phyloP scores from a whole-genome alignment of 2,888 invertebrate species.

The Cyrtodaria siliqua region DNA sequence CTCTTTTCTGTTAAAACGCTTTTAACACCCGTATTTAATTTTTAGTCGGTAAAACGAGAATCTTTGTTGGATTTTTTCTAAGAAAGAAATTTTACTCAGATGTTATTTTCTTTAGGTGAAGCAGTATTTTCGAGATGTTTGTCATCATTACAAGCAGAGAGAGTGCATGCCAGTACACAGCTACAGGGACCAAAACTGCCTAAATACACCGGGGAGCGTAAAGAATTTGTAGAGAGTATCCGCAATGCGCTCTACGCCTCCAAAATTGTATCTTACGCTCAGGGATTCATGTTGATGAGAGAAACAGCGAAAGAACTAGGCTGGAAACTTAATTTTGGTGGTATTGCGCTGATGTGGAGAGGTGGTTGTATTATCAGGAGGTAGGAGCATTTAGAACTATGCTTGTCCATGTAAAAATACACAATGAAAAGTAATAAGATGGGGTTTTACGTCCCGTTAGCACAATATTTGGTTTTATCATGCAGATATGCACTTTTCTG shows the following conservation, averaged over 20 bases:
- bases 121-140: conserved; percentile 98
- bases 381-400: conserved; percentile 85
- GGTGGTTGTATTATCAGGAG: conserved; percentile 99
- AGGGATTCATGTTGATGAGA: conserved; percentile 95
- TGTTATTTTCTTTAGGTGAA: conserved; percentile 91
- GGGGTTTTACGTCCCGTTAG: too few species aligned
- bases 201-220: conserved; percentile 90
- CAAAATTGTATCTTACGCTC: conserved; percentile 99
- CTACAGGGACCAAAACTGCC: conserved; percentile 88
- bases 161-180: conserved; percentile 92
- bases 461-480: too few species aligned
- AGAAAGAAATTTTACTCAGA: too few species aligned
- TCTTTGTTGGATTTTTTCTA: too few species aligned
- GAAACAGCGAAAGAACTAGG: conserved; percentile 96
- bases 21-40: too few species aligned
- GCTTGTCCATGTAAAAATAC: too few species aligned
- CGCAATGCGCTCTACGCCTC: conserved; percentile 97
- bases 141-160: conserved; percentile 95
- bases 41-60: too few species aligned
- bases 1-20: too few species aligned
- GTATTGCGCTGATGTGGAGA: conserved; percentile 99
- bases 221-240: conserved; percentile 93
- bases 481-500: too few species aligned
- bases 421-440: too few species aligned
- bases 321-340: conserved; percentile 99